Evolutionary conservation across 2,888 invertebrate genomes (phyloP).

Genomic region (Nemoura dubitans): DNA sequence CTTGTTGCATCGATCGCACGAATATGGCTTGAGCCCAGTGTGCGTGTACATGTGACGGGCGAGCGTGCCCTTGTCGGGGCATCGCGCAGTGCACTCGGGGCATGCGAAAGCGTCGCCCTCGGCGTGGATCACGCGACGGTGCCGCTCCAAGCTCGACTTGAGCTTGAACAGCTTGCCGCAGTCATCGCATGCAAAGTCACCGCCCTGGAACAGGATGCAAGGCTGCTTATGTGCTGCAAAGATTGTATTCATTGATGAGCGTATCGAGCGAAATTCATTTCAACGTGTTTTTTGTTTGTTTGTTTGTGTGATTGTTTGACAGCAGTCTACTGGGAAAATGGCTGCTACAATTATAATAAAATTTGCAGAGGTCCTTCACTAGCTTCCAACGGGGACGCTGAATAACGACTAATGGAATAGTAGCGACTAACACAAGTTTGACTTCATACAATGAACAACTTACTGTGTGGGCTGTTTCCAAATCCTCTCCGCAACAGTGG

Average conservation of each 20-base stretch:
- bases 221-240: too few species aligned
- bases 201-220: constrained; percentile 59
- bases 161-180: constrained; percentile 80
- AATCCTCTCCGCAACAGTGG: constrained; percentile 68
- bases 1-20: constrained; percentile 74
- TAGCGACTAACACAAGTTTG: too few species aligned
- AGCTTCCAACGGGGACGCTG: too few species aligned
- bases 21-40: constrained; percentile 67
- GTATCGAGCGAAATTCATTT: too few species aligned
- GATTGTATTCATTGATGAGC: too few species aligned
- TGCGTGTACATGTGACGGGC: constrained; percentile 74
- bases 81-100: constrained; percentile 72
- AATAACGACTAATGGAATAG: too few species aligned
- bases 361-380: too few species aligned
- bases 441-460: too few species aligned
- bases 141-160: constrained; percentile 71
- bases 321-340: too few species aligned
- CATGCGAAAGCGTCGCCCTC: constrained; percentile 70
- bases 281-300: too few species aligned
- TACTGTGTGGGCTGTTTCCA: constrained; percentile 66
- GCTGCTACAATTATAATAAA: too few species aligned
- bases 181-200: constrained; percentile 65
- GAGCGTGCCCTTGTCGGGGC: constrained; percentile 69
- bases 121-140: constrained; percentile 75
- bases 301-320: too few species aligned